Conservation (phyloP, 2,113 vertebrate genomes). For the Dascyllus trimaculatus region DNA sequence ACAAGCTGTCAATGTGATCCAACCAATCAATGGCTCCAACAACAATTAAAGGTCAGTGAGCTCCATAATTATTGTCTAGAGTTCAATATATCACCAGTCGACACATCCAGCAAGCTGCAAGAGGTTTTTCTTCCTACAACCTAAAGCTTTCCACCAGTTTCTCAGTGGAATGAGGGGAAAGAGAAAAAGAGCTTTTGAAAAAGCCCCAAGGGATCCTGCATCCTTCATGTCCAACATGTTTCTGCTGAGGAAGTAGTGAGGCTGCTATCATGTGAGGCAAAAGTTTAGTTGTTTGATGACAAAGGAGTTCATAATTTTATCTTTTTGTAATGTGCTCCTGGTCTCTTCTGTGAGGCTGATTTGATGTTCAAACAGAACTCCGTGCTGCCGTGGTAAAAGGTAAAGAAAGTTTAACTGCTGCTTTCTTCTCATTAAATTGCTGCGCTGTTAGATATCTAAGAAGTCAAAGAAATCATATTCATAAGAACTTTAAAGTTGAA, state of each 20-base stretch:
- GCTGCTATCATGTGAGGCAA: background rate
- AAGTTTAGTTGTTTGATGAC: constrained; percentile 7
- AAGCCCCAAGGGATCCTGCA: background rate
- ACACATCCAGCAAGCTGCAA: background rate
- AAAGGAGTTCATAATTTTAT: background rate
- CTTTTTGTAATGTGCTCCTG: background rate
- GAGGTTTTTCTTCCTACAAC: background rate
- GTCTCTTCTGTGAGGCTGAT: constrained; percentile 3
- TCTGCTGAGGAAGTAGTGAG: constrained; percentile 8
- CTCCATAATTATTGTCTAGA: background rate
- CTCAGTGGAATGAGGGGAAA: background rate
- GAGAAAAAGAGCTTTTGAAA: constrained; percentile 20
- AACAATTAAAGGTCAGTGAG: background rate
- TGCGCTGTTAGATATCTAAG: constrained; percentile 4
- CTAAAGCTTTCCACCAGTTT: background rate
- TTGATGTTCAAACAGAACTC: constrained; percentile 28
- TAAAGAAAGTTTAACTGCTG: constrained; percentile 26
- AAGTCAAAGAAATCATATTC: background rate
- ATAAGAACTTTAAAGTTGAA: constrained; percentile 9
- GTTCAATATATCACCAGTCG: background rate
- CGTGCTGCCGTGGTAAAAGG: background rate
- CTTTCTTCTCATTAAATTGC: constrained; percentile 16
- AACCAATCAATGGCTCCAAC: too few relatives aligned
- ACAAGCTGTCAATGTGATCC: too few relatives aligned
- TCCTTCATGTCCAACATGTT: constrained; percentile 10